Evolutionary conservation across 2,888 invertebrate species (phyloP), one percentile per base, ranked within the genome.

Genomic region (Scotopteryx bipunctaria): DNA sequence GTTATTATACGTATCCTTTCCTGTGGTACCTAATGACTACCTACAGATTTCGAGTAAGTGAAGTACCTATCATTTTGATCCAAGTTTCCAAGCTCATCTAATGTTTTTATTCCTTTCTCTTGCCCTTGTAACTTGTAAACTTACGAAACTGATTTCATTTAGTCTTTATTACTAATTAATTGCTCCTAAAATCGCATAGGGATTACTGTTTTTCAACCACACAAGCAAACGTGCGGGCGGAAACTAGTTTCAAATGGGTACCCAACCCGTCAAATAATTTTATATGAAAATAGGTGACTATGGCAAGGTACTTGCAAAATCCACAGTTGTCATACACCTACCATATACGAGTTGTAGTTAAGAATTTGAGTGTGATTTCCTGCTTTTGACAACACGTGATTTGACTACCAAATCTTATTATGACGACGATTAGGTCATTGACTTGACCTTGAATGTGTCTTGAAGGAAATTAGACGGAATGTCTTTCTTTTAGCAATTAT

Each of bases 401-500:
- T 29, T 17, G 38, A 29, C 33, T 53, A 35, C 32, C 36, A 44
- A 44, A 44, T 31, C 19, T 17, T n/a, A 38, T 38, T 47, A 21
- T 46, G 33, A 33, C 32, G 37, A 15, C 27, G 33, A 11, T 46
- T 35, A 16, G 48, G 44, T 36, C 36, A 41, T 32, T 44, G 54
- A 45, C 48, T 21, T 48, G 21, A 36, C 54, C 48, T 49, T 54
- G 54, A 4, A 25, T 15, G 13, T 9, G 19, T 48, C 27, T 48
- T 25, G 25, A 15, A 48, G 48, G 44, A 48, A 48, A 31, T 41
- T 9, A 42, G 25, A 33, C 27, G 38, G 36, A 4, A 46, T 29
- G 43, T 27, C 42, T 46, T 47, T 41, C 36, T 49, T 23, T 49
- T 43, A 27, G 9, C 41, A 48, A 35, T 35, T 29, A 25, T 16